phyloP scores from a whole-genome alignment of 2,888 invertebrate species.

The Eupithecia subumbrata region DNA sequence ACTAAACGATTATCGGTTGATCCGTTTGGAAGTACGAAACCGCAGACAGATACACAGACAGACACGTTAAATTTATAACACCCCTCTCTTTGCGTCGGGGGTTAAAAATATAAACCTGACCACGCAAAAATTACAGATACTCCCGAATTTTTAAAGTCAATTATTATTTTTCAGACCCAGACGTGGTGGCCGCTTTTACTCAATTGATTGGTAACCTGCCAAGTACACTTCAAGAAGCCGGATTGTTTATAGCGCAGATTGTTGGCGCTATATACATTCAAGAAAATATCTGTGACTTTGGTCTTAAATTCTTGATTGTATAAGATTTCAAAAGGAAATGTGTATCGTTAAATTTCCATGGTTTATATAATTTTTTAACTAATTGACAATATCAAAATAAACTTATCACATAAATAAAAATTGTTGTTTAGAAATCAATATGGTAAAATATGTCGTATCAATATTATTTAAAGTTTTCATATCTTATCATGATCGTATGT shows the following conservation, averaged over 20 bases:
- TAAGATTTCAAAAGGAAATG: not conserved
- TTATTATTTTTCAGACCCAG: constrained; percentile 45
- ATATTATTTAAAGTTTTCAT: too few species aligned
- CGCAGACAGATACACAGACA: too few species aligned
- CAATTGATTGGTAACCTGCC: constrained; percentile 33
- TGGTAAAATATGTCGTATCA: too few species aligned
- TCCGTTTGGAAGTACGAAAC: too few species aligned
- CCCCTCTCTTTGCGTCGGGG: too few species aligned
- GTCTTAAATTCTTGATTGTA: constrained; percentile 15
- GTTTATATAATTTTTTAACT: not conserved
- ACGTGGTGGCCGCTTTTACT: constrained; percentile 22
- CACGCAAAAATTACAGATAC: not conserved
- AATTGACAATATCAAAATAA: not conserved
- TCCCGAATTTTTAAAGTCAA: not conserved
- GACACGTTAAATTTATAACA: too few species aligned
- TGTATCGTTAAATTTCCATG: not conserved
- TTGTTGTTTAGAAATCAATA: too few species aligned
- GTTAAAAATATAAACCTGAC: not conserved
- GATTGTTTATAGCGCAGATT: constrained; percentile 22
- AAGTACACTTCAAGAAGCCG: constrained; percentile 44
- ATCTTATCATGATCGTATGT: too few species aligned
- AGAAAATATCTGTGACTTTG: constrained; percentile 30
- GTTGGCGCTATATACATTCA: constrained; percentile 17
- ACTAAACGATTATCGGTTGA: too few species aligned
- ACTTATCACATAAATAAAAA: not conserved